phyloP scores from a whole-genome alignment of 2,888 invertebrate species.

The Eumerus sabulonum region DNA sequence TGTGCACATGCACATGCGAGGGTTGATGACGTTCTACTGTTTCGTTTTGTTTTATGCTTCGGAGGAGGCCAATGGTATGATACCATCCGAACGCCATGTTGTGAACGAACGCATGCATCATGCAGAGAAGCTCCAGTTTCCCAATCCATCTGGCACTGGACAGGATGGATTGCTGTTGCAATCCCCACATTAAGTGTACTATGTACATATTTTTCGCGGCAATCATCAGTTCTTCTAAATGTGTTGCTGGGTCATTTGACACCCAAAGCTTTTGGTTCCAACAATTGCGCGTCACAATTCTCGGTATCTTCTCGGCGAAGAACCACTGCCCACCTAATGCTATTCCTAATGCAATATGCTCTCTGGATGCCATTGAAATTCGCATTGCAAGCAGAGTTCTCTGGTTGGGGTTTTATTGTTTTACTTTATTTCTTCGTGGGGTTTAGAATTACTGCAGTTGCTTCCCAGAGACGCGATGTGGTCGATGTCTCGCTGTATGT shows the following conservation, averaged over 20 bases:
- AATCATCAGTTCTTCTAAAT: slow-evolving; percentile 11
- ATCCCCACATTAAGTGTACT: too few relatives aligned
- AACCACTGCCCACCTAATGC: slow-evolving; percentile 16
- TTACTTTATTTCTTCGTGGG: neutral
- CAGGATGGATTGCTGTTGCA: neutral
- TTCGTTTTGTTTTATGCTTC: neutral
- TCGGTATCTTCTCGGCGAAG: slow-evolving; percentile 24
- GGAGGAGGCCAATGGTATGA: slow-evolving; percentile 10
- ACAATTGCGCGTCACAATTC: slow-evolving; percentile 45
- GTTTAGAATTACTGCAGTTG: slow-evolving; percentile 54
- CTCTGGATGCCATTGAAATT: slow-evolving; percentile 54
- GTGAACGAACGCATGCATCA: slow-evolving; percentile 5
- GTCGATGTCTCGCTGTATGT: slow-evolving; percentile 14
- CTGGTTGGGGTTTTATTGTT: too few relatives aligned
- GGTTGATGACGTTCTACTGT: slow-evolving; percentile 23
- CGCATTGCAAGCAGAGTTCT: slow-evolving; percentile 38
- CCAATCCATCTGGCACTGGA: neutral
- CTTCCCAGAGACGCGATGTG: slow-evolving; percentile 43
- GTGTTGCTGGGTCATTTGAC: slow-evolving; percentile 33
- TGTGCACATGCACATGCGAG: slow-evolving; percentile 64
- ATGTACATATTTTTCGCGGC: too few relatives aligned
- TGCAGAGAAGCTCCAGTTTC: neutral
- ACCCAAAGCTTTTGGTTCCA: slow-evolving; percentile 37
- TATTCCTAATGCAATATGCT: slow-evolving; percentile 46
- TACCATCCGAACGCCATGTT: slow-evolving; percentile 49